A percentile compares a stretch with the other conserved stretches of the same genome.
These are phyloP conservation scores for Dione juno DNA, from an alignment of 2,888 invertebrate species.

Conservation along the genomic window DNA sequence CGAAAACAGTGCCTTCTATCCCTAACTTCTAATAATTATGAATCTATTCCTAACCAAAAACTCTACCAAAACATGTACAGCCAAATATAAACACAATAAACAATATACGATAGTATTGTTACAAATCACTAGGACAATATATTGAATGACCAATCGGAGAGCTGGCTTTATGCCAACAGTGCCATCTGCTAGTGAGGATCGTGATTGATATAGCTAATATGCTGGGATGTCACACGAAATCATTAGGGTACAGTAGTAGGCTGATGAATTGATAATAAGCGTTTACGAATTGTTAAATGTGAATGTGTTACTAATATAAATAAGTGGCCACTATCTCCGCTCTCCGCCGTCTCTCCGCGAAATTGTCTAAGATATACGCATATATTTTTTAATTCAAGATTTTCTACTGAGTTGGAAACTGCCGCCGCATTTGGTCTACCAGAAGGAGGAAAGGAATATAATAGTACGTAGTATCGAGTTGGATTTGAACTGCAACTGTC, in stretches of 20 bases:
- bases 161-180: constrained; percentile 51
- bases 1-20: no score
- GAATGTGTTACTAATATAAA: no score
- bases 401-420: no score
- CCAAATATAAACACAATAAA: constrained; percentile 9
- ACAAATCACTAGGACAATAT: constrained; percentile 28
- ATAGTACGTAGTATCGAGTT: no score
- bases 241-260: constrained; percentile 35
- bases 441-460: no score
- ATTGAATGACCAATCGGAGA: constrained; percentile 44
- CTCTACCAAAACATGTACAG: background rate
- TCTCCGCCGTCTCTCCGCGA: no score
- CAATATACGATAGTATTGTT: constrained; percentile 22
- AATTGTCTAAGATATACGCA: no score
- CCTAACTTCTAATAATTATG: no score
- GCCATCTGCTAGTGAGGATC: constrained; percentile 53
- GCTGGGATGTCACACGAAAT: constrained; percentile 39
- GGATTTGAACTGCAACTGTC: no score
- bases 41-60: background rate
- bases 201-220: constrained; percentile 52
- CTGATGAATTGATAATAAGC: constrained; percentile 8
- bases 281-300: background rate
- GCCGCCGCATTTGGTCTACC: no score
- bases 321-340: no score
- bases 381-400: no score